These are phyloP conservation scores for Drosophila melanocephala DNA, from an alignment of 2,888 invertebrate species.

Conservation along the genomic window DNA sequence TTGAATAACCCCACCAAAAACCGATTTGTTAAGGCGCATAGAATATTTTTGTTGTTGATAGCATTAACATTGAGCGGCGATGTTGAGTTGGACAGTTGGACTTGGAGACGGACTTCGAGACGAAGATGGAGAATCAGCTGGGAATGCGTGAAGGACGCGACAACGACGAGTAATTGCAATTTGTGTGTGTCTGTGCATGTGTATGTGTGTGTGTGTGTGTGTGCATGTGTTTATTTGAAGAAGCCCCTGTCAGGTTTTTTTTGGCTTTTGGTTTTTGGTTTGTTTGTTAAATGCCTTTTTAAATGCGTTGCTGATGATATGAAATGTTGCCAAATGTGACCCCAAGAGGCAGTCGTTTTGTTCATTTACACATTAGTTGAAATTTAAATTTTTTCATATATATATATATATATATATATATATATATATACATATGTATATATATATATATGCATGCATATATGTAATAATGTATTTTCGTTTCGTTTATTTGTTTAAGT, in stretches of 20 bases:
- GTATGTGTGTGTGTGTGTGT: neutral
- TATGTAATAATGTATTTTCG: constrained; percentile 42
- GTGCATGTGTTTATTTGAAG: constrained; percentile 36
- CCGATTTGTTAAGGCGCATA: constrained; percentile 47
- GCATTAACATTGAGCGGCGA: constrained; percentile 62
- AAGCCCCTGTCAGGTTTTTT: constrained; percentile 49
- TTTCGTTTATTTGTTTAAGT: constrained; percentile 52
- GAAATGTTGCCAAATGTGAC: constrained; percentile 78
- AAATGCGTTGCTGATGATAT: constrained; percentile 74
- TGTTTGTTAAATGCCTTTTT: constrained; percentile 54
- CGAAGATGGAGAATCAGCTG: constrained; percentile 42
- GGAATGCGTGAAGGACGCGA: constrained; percentile 78
- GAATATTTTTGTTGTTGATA: constrained; percentile 52
- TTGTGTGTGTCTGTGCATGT: constrained; percentile 14
- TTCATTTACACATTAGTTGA: constrained; percentile 79
- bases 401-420: neutral
- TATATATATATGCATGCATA: constrained; percentile 17
- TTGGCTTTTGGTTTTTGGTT: constrained; percentile 19
- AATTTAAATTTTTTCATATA: constrained; percentile 58
- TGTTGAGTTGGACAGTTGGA: constrained; percentile 5
- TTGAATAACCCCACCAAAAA: constrained; percentile 7
- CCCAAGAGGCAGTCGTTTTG: constrained; percentile 71
- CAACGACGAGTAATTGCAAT: constrained; percentile 52
- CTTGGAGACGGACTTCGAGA: constrained; percentile 31
- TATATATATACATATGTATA: neutral